These are phyloP conservation scores for Gavia stellata DNA, from an alignment of 2,113 vertebrate species.

Conservation along the genomic window DNA sequence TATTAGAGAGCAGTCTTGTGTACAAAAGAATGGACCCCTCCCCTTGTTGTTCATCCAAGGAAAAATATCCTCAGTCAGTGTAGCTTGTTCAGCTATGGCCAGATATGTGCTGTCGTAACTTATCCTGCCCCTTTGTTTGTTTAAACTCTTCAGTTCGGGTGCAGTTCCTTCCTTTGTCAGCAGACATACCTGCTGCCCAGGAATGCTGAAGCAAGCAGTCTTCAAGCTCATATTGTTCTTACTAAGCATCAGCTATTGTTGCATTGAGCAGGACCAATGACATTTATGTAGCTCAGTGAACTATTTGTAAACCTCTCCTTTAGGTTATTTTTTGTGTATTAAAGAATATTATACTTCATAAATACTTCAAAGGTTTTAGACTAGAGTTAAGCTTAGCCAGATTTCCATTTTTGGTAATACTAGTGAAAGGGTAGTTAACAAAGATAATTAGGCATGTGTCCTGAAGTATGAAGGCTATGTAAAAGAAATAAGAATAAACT, in stretches of 20 bases:
- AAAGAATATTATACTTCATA: not conserved
- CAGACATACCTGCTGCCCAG: not conserved
- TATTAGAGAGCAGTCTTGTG: not conserved
- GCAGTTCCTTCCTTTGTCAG: not conserved
- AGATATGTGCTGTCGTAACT: rapidly evolving
- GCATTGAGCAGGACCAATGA: not conserved
- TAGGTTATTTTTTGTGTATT: not conserved
- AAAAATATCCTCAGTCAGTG: not conserved
- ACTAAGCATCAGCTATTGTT: not conserved
- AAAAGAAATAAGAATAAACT: not conserved
- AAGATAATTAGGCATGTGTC: not conserved
- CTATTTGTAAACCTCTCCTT: not conserved
- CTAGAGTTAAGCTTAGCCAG: not conserved
- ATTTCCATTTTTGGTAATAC: not conserved
- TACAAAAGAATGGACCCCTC: not conserved
- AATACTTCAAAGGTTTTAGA: not conserved
- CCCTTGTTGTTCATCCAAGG: not conserved
- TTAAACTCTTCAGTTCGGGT: not conserved
- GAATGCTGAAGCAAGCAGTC: not conserved
- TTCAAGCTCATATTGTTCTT: not conserved
- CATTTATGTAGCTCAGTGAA: not conserved
- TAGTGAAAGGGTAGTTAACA: not conserved
- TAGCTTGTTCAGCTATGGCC: not conserved
- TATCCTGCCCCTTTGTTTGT: not conserved
- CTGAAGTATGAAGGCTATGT: not conserved